These are phyloP conservation scores for Genyomyrus donnyi DNA, from an alignment of 2,113 vertebrate genomes.

Conservation along the genomic window DNA sequence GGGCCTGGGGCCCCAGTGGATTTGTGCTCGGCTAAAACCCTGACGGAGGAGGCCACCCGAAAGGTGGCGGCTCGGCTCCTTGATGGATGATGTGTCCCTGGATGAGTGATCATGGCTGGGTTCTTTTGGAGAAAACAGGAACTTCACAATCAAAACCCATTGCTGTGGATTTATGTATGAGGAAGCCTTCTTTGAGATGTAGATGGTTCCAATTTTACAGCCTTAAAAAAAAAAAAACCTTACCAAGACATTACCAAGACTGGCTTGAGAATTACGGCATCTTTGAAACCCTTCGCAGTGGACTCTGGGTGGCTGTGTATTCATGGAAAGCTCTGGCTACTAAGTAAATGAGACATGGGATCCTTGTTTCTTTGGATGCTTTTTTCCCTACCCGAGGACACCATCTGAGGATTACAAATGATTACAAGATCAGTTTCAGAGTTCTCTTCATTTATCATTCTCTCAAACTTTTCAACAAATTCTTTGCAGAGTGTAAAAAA, in stretches of 20 bases:
- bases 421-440: background rate
- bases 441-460: background rate
- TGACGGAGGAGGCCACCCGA: background rate
- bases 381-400: background rate
- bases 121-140: conserved; percentile 22
- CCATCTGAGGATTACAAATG: conserved; percentile 16
- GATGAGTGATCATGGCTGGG: conserved; percentile 18
- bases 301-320: conserved; percentile 17
- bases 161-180: conserved; percentile 11
- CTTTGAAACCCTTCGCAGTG: background rate
- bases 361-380: background rate
- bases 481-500: background rate
- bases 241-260: background rate
- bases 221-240: background rate
- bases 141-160: conserved; percentile 15
- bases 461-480: background rate
- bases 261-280: background rate
- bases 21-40: background rate
- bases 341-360: background rate
- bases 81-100: conserved; percentile 28
- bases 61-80: conserved; percentile 24
- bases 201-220: conserved; percentile 11
- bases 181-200: background rate
- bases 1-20: conserved; percentile 25
- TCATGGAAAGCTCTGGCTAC: background rate